Conservation (phyloP, 2,113 vertebrate species). For the Balaeniceps rex region DNA sequence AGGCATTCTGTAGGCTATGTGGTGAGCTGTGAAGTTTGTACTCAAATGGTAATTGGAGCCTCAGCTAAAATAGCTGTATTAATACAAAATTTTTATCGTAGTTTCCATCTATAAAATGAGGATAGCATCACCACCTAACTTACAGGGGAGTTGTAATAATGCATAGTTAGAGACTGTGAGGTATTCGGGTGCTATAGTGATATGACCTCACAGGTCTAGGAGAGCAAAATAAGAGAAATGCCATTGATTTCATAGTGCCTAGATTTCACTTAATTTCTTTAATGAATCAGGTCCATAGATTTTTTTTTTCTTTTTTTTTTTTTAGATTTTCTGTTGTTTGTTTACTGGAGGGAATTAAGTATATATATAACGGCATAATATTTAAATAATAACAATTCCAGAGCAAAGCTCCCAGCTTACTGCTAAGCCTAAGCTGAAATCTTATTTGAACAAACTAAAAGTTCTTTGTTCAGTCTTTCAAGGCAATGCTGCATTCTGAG, state of each 20-base stretch:
- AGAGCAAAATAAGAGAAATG: background rate
- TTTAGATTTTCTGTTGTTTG: background rate
- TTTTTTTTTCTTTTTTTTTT: background rate
- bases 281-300: background rate
- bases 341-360: background rate
- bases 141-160: background rate
- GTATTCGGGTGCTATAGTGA: background rate
- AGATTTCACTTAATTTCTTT: background rate
- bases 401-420: background rate
- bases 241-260: background rate
- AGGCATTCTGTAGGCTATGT: background rate
- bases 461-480: background rate
- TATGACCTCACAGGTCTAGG: background rate
- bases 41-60: background rate
- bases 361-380: background rate
- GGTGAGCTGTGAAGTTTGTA: background rate
- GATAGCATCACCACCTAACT: background rate
- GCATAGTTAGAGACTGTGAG: background rate
- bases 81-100: background rate
- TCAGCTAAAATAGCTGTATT: background rate
- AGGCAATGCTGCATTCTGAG: background rate
- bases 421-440: background rate
- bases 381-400: background rate
- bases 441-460: background rate
- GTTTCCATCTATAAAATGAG: background rate